Conservation (phyloP, 2,113 vertebrate genomes). For the Caloenas nicobarica region DNA sequence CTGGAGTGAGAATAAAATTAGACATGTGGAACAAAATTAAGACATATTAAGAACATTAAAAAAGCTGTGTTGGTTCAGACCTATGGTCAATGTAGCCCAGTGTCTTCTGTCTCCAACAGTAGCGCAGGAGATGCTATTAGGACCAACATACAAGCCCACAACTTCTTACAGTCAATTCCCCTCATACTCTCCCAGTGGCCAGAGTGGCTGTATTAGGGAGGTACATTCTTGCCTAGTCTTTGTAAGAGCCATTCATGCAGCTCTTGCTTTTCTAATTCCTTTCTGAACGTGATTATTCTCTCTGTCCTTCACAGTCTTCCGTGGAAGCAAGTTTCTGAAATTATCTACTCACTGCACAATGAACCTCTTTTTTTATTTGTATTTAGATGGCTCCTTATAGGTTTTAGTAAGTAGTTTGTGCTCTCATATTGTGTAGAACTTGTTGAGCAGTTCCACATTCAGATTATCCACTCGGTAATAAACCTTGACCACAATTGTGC, state of each 20-base stretch:
- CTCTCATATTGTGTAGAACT: not conserved
- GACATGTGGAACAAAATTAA: constrained; percentile 3
- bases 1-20: not conserved
- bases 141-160: not conserved
- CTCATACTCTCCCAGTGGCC: not conserved
- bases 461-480: not conserved
- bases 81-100: too few relatives aligned
- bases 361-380: not conserved
- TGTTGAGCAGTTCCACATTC: not conserved
- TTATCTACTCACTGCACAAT: not conserved
- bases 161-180: not conserved
- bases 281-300: not conserved
- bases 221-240: not conserved
- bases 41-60: not conserved
- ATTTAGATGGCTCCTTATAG: not conserved
- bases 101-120: not conserved
- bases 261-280: not conserved
- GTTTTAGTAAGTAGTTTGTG: not conserved
- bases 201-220: not conserved
- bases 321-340: not conserved
- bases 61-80: not conserved
- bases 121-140: fast-evolving
- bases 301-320: not conserved
- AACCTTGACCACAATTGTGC: not conserved
- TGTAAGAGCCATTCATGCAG: not conserved